Base-by-base conservation (phyloP, 2,888 invertebrate genomes). In the Synergus gifuensis region DNA sequence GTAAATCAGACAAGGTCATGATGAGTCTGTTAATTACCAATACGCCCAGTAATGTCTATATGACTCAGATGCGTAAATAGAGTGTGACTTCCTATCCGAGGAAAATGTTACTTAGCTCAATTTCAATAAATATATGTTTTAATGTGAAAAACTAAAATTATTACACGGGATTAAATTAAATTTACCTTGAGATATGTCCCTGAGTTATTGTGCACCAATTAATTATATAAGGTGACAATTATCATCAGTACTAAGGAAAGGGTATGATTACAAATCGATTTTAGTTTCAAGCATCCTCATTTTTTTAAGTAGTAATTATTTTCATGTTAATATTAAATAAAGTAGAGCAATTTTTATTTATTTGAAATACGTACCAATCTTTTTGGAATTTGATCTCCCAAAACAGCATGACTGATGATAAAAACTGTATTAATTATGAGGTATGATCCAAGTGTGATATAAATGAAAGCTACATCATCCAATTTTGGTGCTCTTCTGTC, bases 381-480 rank as follows among this genome's bases (percentile, higher is more conserved):
- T 93, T 95, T 95, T 18, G 95, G 95, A 22, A 94, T 92, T 1
- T 93, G 92, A 89, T 96, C 95, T 12, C 95, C 94, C 54, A 95
- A 92, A 78, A 94, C 87, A 14, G 46, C 69, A 83, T 94, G 93
- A 14, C 94, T 94, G 85, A 95, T 92, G 82, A 96, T 92, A 85
- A 95, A 90, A 42, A 95, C 93, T 1, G 93, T 92, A 82, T 95
- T 95, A 90, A 96, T 94, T 84, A 96, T 93, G 87, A 96, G 93
- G 89, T 93, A 95, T 83, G 95, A 95, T 16, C 94, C 94, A 89
- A 94, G 94, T 4, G 95, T 93, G 16, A 95, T 94, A 92, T 95
- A 96, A 91, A 96, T 94, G 82, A 95, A 93, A 0, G 95, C 95
- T 22, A 95, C 94, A 87, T 95, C 93, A 86, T 93, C 93, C 91